Conservation (phyloP, 2,113 vertebrate genomes). For the Scomber scombrus region DNA sequence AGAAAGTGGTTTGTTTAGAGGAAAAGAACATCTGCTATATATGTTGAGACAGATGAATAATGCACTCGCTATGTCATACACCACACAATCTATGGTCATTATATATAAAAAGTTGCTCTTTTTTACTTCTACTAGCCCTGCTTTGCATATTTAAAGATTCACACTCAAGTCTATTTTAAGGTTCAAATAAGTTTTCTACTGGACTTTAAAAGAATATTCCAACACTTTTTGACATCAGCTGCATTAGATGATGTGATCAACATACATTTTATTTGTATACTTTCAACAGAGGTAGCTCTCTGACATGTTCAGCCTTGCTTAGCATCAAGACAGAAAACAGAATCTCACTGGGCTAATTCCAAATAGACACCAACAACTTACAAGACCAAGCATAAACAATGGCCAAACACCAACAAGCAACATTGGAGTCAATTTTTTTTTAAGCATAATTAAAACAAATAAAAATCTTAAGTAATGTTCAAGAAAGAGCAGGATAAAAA, state of each 20-base stretch:
- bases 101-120: neutral
- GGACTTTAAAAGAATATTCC: no score
- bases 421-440: neutral
- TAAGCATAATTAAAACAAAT: no score
- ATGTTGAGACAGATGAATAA: conserved; percentile 24
- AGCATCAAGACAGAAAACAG: neutral
- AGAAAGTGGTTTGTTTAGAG: conserved; percentile 35
- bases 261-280: no score
- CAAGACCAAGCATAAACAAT: conserved; percentile 13
- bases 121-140: neutral
- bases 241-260: no score
- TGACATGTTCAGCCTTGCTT: neutral
- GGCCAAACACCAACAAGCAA: neutral
- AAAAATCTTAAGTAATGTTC: no score
- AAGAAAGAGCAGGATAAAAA: no score
- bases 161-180: no score
- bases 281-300: neutral
- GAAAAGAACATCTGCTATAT: conserved; percentile 46
- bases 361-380: neutral
- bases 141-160: neutral
- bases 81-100: neutral
- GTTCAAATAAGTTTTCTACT: no score
- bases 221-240: no score
- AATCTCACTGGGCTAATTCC: neutral
- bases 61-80: conserved; percentile 10